Conservation (phyloP, 2,113 vertebrate species). For the Pontoporia blainvillei region DNA sequence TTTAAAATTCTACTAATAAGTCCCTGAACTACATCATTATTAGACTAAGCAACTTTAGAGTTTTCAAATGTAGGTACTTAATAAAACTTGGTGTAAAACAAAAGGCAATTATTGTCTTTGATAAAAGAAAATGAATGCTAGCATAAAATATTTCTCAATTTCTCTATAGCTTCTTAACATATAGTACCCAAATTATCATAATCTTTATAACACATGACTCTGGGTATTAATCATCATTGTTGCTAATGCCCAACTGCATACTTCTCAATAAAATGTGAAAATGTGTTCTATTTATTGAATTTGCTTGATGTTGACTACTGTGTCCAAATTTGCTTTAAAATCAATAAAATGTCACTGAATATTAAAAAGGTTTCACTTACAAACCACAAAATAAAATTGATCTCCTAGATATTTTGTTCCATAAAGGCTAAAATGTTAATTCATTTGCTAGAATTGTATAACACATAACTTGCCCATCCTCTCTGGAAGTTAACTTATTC, state of each 20-base stretch:
- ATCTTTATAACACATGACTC: background rate
- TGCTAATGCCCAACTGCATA: background rate
- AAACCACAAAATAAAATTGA: background rate
- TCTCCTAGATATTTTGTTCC: background rate
- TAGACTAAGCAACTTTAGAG: background rate
- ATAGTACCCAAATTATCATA: background rate
- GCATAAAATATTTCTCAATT: background rate
- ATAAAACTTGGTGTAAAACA: background rate
- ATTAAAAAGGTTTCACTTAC: background rate
- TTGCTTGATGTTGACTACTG: background rate
- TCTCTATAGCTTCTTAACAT: background rate
- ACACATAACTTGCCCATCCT: background rate
- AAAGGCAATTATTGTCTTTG: background rate
- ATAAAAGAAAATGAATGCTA: background rate
- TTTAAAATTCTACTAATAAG: background rate
- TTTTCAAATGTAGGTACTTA: background rate
- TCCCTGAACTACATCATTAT: background rate
- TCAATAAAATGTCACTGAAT: background rate
- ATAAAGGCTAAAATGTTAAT: background rate
- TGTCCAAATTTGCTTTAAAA: background rate
- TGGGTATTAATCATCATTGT: background rate
- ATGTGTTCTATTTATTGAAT: background rate
- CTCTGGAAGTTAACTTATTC: background rate
- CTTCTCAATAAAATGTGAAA: background rate
- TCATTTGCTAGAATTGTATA: background rate